Evolutionary conservation across 1,140 invertebrate genomes (phyloP), one percentile per base, ranked within the genome.

Genomic region (Cephus cinctus): DNA sequence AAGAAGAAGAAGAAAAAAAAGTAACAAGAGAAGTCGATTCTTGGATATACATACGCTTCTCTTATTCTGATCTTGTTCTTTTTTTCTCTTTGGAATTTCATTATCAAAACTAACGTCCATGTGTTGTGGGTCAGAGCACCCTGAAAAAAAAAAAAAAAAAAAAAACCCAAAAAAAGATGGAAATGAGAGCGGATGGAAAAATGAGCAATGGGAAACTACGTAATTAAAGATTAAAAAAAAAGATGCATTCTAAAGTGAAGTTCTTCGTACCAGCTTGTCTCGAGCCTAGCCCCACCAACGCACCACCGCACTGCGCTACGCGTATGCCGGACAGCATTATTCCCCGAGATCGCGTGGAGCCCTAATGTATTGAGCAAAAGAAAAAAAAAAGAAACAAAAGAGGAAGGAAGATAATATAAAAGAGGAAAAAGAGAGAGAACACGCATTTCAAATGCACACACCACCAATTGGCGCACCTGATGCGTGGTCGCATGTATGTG

Each of bases 51-150:
- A 34, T 50, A 27, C 18, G 25, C 43, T 27, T 35, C 35, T 47
- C 30, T 51, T 34, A 23, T 57, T 40, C 22, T 39, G 43, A 32
- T 47, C 23, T 14, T 49, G 39, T 18, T 36, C 40, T 40, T 41
- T 43, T 2, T 58, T 47, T 21, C 43, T 42, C 15, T 39, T 46
- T 43, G 54, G 18, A 47, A 45, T 50, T 63, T 61, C 52, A 60
- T 44, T 57, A 57, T 56, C 50, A 59, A 57, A 58, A 41, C 50
- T 64, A 69, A 72, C 67, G 73, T 76, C 73, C 73, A 76, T 76
- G 73, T 76, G 73, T 76, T 75, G 69, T 76, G 73, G 71, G 73
- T 76, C 73, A 76, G 73, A 76, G 73, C 73, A 72, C 71, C 72
- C 73, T 74, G 52, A 59, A 56, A 35, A 23, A 36, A 23, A 35